Percentiles rank a stretch among this genome's conserved stretches.
phyloP scores from a whole-genome alignment of 2,888 invertebrate species.

The Lasioglossum zephyrum region DNA sequence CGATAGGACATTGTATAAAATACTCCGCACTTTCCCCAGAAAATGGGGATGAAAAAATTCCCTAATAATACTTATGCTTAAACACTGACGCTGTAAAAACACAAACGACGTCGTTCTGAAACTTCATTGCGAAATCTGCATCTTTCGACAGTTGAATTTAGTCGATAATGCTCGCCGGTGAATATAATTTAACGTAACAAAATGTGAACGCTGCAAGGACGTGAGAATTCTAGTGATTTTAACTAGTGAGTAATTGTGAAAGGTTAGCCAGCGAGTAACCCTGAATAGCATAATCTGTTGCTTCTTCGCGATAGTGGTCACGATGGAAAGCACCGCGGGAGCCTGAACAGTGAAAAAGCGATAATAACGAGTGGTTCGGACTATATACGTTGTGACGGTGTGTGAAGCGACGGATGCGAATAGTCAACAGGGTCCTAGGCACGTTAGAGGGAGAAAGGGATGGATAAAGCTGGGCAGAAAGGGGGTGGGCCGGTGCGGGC shows the following conservation, averaged over 20 bases:
- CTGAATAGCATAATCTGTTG: slow-evolving; percentile 38
- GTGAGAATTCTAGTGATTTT: background rate
- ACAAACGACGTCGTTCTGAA: too few species aligned
- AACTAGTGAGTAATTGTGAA: slow-evolving; percentile 8
- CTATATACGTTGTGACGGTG: slow-evolving; percentile 36
- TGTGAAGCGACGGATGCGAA: slow-evolving; percentile 49
- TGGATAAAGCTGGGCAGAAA: slow-evolving; percentile 63
- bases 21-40: too few species aligned
- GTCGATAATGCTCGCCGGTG: too few species aligned
- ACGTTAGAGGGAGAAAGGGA: slow-evolving; percentile 63
- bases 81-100: too few species aligned
- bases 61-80: too few species aligned
- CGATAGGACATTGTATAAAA: too few species aligned
- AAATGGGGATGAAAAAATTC: too few species aligned
- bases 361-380: slow-evolving; percentile 64
- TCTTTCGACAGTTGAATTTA: too few species aligned
- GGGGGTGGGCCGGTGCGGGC: slow-evolving; percentile 80
- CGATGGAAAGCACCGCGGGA: slow-evolving; percentile 58
- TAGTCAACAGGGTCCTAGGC: slow-evolving; percentile 51
- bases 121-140: too few species aligned
- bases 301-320: slow-evolving; percentile 47
- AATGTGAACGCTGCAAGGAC: background rate
- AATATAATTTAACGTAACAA: background rate
- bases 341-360: slow-evolving; percentile 57
- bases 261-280: slow-evolving; percentile 14